A percentile compares a stretch with the other conserved stretches of the same genome.
These are phyloP conservation scores for Hemitrygon akajei DNA, from an alignment of 2,797 vertebrate genomes.

Conservation along the genomic window DNA sequence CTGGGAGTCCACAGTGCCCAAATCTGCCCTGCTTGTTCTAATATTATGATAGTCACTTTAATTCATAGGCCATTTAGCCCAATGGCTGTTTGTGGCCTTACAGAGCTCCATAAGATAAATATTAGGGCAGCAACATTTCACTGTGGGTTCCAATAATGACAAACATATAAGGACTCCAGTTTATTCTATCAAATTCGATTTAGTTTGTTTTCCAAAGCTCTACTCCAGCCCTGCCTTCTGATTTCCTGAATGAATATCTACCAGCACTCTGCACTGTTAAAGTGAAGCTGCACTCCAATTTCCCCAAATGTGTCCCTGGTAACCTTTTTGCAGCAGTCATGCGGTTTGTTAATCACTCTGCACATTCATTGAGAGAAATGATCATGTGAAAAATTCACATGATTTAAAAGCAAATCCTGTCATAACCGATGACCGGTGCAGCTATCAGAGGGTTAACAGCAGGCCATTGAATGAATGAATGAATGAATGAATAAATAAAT, in stretches of 20 bases:
- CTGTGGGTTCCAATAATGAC: no score
- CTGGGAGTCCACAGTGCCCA: not conserved
- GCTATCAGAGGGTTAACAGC: conserved; percentile 22
- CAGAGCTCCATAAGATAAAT: no score
- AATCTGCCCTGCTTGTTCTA: not conserved
- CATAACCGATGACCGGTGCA: not conserved
- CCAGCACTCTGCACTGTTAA: not conserved
- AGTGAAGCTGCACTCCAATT: not conserved
- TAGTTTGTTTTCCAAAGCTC: not conserved
- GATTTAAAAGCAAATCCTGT: not conserved
- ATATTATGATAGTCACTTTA: not conserved
- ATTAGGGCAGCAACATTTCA: no score
- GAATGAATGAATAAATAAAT: no score
- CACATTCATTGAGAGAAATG: not conserved
- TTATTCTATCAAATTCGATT: no score
- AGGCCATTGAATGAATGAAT: not conserved
- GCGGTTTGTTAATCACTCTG: no score
- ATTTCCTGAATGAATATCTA: not conserved
- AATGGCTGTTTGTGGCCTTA: not conserved
- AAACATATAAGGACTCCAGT: no score
- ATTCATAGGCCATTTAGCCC: not conserved
- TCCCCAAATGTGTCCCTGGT: not conserved
- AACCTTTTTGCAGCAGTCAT: not conserved
- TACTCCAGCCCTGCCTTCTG: not conserved
- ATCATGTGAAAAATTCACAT: conserved; percentile 24